Base-by-base conservation (phyloP, 2,797 vertebrate genomes). In the Platalea minor region DNA sequence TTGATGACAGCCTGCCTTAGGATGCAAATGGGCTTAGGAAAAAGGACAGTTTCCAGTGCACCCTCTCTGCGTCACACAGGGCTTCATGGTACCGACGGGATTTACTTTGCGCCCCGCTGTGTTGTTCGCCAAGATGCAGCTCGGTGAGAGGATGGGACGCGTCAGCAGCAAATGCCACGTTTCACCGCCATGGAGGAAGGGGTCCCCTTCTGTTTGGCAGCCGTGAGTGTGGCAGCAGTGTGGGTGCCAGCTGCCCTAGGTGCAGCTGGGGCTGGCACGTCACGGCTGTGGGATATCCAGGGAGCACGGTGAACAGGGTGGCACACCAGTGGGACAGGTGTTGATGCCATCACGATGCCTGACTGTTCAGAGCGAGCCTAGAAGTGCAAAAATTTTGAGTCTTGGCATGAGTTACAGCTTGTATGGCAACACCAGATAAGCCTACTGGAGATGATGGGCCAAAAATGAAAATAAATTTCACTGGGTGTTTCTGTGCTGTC, bases 381-480 rank as follows among this genome's bases (percentile, higher is more conserved):
- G 35, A 67, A 95, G 46, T 65, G 75, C 21, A 21, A 96, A 91
- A 68, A 81, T 69, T 31, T 64, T 57, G 68, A 91, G 65, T 56
- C 46, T 57, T 96, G 92, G 68, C 79, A 63, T 90, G 65, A 89
- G 76, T 83, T 81, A 35, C 37, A 73, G 67, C 81, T 94, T 78
- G 68, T 51, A 72, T 78, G 79, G 93, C 81, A 92, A 46, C 46
- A 91, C 1, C 26, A 91, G 67, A 91, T 90, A 89, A 95, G 82
- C 76, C 88, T 17, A 9, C 31, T 79, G 91, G 33, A 87, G 82
- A 57, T 41, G 60, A 80, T 51, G 78, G 73, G 90, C 91, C 91
- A 96, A 92, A 92, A 93, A 90, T 26, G 69, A 84, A 88, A 94
- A 90, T 91, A 85, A 89, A 92, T 91, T 89, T 92, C 24, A 3